phyloP scores from a whole-genome alignment of 2,888 invertebrate species.

The Drosophila lutescens region DNA sequence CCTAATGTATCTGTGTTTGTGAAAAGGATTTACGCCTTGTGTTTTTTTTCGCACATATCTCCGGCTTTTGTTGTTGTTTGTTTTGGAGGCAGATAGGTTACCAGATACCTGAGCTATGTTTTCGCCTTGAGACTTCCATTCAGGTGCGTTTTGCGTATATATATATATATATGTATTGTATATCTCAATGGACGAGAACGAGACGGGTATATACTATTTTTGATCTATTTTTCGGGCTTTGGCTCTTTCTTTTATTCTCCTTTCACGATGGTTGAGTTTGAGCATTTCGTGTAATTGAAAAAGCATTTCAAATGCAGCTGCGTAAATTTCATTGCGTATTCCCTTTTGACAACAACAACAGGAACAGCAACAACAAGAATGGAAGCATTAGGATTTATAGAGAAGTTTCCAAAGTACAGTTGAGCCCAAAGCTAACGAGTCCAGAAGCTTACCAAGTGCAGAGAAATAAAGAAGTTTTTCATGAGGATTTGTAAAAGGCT shows the following conservation, averaged over 20 bases:
- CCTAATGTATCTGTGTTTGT: conserved; percentile 56
- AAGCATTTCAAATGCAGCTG: conserved; percentile 73
- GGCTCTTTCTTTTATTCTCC: conserved; percentile 22
- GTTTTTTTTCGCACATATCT: conserved; percentile 58
- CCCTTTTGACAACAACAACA: conserved; percentile 6
- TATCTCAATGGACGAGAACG: conserved; percentile 1
- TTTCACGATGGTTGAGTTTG: conserved; percentile 3
- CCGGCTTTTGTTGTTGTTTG: conserved; percentile 33
- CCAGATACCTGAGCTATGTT: conserved; percentile 75
- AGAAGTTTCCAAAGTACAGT: conserved; percentile 33
- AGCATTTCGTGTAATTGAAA: conserved; percentile 70
- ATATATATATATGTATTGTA: background rate
- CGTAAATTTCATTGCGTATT: conserved; percentile 55
- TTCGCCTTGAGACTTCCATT: conserved; percentile 53
- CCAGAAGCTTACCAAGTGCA: conserved; percentile 35
- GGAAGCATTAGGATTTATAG: conserved; percentile 5
- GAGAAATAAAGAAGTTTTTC: conserved; percentile 25
- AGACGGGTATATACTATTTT: conserved; percentile 43
- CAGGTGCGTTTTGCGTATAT: conserved; percentile 41
- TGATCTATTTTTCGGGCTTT: conserved; percentile 61
- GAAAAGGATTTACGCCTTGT: conserved; percentile 73
- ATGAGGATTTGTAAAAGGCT: conserved; percentile 28
- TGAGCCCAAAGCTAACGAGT: conserved; percentile 12
- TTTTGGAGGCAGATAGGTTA: conserved; percentile 57
- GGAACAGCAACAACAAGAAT: conserved; percentile 5